Evolutionary conservation across 2,113 vertebrate genomes (phyloP).

Genomic region (Prietella phreatophila): DNA sequence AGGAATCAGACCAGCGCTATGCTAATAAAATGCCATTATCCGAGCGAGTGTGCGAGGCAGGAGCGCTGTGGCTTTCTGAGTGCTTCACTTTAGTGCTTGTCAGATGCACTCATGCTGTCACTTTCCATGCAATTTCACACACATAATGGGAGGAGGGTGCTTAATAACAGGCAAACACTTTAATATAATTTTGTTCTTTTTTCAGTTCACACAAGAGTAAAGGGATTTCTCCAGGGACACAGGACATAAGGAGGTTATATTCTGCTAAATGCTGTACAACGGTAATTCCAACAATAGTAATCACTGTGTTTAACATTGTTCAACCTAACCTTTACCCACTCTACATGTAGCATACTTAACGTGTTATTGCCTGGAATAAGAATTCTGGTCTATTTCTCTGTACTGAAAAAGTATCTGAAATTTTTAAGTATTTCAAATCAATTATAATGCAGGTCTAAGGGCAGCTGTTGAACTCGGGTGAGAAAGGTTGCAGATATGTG

Average conservation of each 20-base stretch:
- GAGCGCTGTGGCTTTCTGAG: slow-evolving; percentile 13
- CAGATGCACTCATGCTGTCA: slow-evolving; percentile 30
- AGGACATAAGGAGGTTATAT: neutral
- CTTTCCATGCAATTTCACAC: slow-evolving; percentile 27
- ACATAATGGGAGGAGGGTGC: neutral
- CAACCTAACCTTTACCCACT: neutral
- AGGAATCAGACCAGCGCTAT: slow-evolving; percentile 63
- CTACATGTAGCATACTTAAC: neutral
- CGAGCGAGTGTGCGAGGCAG: slow-evolving; percentile 18
- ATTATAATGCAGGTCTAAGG: neutral
- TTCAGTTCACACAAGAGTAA: neutral
- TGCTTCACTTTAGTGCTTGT: slow-evolving; percentile 35
- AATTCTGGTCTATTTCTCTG: neutral
- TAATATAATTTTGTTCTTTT: slow-evolving; percentile 23
- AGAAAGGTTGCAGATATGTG: neutral
- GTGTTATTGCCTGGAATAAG: neutral
- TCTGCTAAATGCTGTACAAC: neutral
- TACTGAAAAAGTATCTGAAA: neutral
- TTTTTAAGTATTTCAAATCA: neutral
- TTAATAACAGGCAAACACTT: slow-evolving; percentile 39
- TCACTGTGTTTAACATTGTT: neutral
- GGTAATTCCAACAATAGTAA: neutral
- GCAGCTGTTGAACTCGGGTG: neutral
- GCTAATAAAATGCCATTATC: slow-evolving; percentile 55
- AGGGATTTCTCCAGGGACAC: neutral